phyloP scores from a whole-genome alignment of 64 coral and sea anemone species.

The Orbicella faveolata region DNA sequence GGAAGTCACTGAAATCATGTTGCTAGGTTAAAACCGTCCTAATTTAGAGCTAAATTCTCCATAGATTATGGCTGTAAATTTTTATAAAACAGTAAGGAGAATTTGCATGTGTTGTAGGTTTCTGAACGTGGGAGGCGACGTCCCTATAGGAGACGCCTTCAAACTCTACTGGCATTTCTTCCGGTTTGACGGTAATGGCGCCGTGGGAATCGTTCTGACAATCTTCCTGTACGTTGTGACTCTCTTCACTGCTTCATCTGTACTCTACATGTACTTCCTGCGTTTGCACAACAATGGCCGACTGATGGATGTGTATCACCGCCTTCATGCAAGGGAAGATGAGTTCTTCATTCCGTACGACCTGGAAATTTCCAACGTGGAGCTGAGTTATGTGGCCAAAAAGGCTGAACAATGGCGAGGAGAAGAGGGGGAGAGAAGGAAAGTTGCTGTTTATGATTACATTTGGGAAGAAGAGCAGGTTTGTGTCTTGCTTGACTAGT shows the following conservation, averaged over 20 bases:
- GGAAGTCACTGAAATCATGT: too few relatives aligned
- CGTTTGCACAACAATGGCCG: conserved; percentile 90
- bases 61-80: too few relatives aligned
- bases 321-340: conserved; percentile 86
- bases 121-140: conserved; percentile 72
- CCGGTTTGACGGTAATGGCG: conserved; percentile 93
- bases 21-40: too few relatives aligned
- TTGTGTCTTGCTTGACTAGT: neutral
- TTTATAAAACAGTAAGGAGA: too few relatives aligned
- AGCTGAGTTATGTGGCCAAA: conserved; percentile 86
- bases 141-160: conserved; percentile 93
- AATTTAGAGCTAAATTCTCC: too few relatives aligned
- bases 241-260: conserved; percentile 69
- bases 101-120: conserved; percentile 46
- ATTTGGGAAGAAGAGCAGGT: conserved; percentile 99
- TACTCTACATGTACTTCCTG: conserved; percentile 96
- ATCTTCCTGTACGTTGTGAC: conserved; percentile 95
- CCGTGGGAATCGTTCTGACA: conserved; percentile 87
- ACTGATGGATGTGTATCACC: conserved; percentile 92
- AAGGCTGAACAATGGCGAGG: conserved; percentile 96
- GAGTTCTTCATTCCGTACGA: conserved; percentile 94
- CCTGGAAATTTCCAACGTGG: conserved; percentile 89
- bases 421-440: conserved; percentile 92
- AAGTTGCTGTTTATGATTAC: conserved; percentile 93
- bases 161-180: conserved; percentile 99